Base-by-base conservation (phyloP, 30 jellyfish, hydroid and myxozoan species). In the Nemopilema nomurai region DNA sequence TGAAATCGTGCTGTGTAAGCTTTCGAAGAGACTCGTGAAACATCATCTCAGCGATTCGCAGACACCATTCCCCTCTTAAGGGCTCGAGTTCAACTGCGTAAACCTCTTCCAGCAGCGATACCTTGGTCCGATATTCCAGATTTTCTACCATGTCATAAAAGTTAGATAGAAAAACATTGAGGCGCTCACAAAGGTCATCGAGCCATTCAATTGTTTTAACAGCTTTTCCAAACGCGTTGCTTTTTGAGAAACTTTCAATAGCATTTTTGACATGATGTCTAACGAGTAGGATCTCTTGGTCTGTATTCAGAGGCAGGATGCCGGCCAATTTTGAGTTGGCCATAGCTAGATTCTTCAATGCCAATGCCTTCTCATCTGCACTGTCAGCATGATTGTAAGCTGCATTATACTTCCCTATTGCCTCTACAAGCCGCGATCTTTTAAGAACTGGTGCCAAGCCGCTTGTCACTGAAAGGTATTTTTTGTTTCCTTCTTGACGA, bases 401-500 rank as follows among this genome's bases (percentile, higher is more conserved):
- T 69, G 32, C 50, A 0, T 79, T 62, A 51, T 88, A 88, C 71
- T 77, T 67, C n/a, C 26, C 25, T 17, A 88, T 26, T 0, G 91
- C 90, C n/a, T 70, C 84, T 23, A 79, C 84, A 49, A 79, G 57
- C 18, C 88, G 81, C 22, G 87, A 41, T 68, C 57, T 71, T 18
- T 69, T 80, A 8, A 79, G 77, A 16, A 67, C 83, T 21, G 91
- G 91, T 1, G 83, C 83, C 22, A 88, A 72, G 18, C 73, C 81
- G 31, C 50, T 67, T 19, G 41, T 49, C 9, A 74, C 83, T 16
- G 83, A 71, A 19, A 9, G 23, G 69, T 63, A 79, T 8, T 51
- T 64, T 16, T 69, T 23, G 79, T 88, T 79, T 33, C 96, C 96
- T 79, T 88, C 83, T 62, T 88, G 79, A 18, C 96, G 77, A 7